These are phyloP conservation scores for Halictus quadricinctus DNA, from an alignment of 2,888 invertebrate genomes.

Conservation along the genomic window DNA sequence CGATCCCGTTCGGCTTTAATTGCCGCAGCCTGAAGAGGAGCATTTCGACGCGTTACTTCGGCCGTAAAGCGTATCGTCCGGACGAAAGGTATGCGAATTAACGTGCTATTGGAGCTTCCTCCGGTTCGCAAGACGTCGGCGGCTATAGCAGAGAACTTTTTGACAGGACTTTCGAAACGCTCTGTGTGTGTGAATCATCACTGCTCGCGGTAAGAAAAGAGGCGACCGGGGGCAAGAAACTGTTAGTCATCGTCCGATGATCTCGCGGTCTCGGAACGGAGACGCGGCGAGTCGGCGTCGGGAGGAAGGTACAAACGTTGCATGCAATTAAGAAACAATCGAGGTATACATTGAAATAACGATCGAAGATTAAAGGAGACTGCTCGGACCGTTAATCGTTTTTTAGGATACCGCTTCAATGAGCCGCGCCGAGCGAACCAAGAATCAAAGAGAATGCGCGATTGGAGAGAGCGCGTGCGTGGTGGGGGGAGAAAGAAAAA, in stretches of 20 bases:
- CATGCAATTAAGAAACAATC: constrained; percentile 35
- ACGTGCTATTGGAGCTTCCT: not conserved
- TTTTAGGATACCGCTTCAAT: constrained; percentile 49
- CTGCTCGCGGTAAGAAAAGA: not conserved
- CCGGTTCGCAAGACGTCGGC: not conserved
- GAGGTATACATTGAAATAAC: constrained; percentile 27
- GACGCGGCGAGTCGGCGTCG: constrained; percentile 8
- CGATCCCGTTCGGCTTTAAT: not conserved
- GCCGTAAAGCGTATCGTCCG: not conserved
- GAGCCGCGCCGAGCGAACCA: constrained; percentile 21
- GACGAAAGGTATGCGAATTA: not conserved
- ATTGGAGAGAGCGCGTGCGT: not conserved
- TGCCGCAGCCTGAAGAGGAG: not conserved
- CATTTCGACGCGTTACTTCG: not conserved
- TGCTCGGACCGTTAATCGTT: constrained; percentile 49
- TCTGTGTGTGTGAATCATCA: too few relatives aligned
- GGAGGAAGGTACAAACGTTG: constrained; percentile 29
- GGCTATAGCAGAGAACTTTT: not conserved
- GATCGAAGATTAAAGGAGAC: constrained; percentile 31
- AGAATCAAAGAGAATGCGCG: constrained; percentile 20
- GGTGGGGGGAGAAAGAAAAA: not conserved
- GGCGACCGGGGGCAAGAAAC: constrained; percentile 14
- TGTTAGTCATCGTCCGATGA: constrained; percentile 38
- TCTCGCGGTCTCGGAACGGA: not conserved
- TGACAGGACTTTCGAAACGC: not conserved